phyloP scores from a whole-genome alignment of 2,113 vertebrate genomes.

The Rana temporaria region DNA sequence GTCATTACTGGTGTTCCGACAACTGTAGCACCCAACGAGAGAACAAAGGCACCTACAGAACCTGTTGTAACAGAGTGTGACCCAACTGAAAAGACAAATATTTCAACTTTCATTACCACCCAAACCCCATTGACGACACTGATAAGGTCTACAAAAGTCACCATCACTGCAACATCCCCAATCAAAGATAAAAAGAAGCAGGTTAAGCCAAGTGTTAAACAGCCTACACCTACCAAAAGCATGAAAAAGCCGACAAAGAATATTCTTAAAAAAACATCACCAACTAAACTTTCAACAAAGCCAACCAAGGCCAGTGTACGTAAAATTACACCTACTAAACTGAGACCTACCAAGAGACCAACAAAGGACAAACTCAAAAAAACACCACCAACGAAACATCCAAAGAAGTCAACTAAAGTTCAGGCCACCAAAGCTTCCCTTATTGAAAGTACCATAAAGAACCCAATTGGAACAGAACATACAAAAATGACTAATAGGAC shows the following conservation, averaged over 20 bases:
- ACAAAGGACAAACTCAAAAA: not conserved
- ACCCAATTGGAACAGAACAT: too few relatives aligned
- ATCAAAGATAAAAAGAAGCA: not conserved
- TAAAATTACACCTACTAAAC: not conserved
- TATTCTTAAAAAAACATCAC: conserved; percentile 1
- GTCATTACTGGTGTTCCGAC: too few relatives aligned
- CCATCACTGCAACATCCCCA: not conserved
- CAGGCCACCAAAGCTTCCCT: too few relatives aligned
- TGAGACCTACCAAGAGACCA: too few relatives aligned
- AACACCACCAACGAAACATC: too few relatives aligned
- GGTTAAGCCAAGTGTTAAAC: not conserved
- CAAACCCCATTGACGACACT: not conserved
- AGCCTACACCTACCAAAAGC: not conserved
- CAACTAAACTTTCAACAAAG: not conserved
- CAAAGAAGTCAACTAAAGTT: too few relatives aligned
- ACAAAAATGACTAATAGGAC: not conserved
- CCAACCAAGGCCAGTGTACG: not conserved
- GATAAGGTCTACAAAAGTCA: not conserved
- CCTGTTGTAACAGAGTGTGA: not conserved
- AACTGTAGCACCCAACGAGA: not conserved
- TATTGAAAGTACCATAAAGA: too few relatives aligned
- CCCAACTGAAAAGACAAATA: not conserved
- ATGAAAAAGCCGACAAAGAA: not conserved
- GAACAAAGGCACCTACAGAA: not conserved
- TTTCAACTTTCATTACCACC: not conserved